Evolutionary conservation across 2,113 vertebrate species (phyloP).

Genomic region (Grammomys surdaster): DNA sequence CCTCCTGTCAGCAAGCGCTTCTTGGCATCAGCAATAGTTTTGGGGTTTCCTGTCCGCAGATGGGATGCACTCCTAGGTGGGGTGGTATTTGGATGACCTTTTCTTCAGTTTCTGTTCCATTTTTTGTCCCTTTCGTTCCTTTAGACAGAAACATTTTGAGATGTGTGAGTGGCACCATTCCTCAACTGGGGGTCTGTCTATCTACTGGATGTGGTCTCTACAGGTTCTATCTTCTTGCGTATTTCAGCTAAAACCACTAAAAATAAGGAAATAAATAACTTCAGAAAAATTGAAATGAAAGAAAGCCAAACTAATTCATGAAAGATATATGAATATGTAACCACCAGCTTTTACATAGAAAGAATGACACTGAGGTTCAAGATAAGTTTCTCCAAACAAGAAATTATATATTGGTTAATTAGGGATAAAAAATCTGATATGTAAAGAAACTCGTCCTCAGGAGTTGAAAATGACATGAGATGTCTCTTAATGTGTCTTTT

Average conservation of each 20-base stretch:
- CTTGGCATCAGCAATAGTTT: too few species aligned
- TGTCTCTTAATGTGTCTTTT: background rate
- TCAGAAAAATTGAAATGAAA: background rate
- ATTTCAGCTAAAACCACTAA: background rate
- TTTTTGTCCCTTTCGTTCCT: too few species aligned
- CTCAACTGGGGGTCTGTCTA: too few species aligned
- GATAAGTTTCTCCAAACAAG: background rate
- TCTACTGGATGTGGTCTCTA: too few species aligned
- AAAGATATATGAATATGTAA: background rate
- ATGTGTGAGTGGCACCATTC: too few species aligned
- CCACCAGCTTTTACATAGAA: background rate
- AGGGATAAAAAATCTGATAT: background rate
- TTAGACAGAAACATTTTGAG: too few species aligned
- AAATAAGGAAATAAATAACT: background rate
- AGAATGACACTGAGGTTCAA: background rate
- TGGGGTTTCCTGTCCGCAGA: too few species aligned
- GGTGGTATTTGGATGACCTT: too few species aligned
- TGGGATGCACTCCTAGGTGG: too few species aligned
- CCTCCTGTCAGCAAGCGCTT: too few species aligned
- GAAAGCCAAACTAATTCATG: background rate
- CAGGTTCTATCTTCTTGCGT: too few species aligned
- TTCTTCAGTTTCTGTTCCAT: too few species aligned
- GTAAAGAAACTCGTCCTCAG: background rate
- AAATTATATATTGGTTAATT: background rate
- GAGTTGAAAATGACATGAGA: background rate